A percentile compares a stretch with the other conserved stretches of the same genome.
Evolutionary conservation across 1,140 invertebrate genomes (phyloP).

Genomic region (Heliconius eleuchia): DNA sequence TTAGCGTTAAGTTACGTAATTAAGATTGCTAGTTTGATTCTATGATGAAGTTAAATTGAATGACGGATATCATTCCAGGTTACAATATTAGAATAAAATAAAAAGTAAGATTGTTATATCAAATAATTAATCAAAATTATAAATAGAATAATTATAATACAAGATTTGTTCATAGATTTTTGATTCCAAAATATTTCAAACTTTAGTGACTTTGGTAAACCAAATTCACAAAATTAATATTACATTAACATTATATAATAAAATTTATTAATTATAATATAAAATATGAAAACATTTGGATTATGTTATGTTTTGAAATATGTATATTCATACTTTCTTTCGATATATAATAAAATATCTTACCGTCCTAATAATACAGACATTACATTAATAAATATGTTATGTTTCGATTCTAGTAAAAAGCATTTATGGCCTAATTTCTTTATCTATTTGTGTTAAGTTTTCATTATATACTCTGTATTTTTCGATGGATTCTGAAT

Average conservation of each 20-base stretch:
- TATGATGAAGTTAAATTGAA: not conserved
- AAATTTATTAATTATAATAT: not conserved
- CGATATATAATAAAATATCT: not conserved
- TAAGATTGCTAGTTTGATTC: not conserved
- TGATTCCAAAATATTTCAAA: not conserved
- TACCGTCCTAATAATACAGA: constrained; percentile 1
- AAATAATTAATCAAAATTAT: not conserved
- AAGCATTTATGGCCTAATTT: not conserved
- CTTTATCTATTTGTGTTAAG: not conserved
- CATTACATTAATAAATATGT: too few relatives aligned
- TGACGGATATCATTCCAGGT: not conserved
- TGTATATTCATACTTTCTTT: too few relatives aligned
- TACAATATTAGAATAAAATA: not conserved
- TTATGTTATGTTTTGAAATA: too few relatives aligned
- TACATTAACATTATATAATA: not conserved
- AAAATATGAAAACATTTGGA: not conserved
- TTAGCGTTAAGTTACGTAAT: not conserved
- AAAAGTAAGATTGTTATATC: not conserved
- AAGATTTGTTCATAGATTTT: not conserved
- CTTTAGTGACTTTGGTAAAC: not conserved
- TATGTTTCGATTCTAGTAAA: not conserved
- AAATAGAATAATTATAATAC: not conserved
- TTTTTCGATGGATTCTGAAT: not conserved
- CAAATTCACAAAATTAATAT: not conserved
- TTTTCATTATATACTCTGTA: not conserved